Base-by-base conservation (phyloP, 2,888 invertebrate species). In the Celastrina argiolus region DNA sequence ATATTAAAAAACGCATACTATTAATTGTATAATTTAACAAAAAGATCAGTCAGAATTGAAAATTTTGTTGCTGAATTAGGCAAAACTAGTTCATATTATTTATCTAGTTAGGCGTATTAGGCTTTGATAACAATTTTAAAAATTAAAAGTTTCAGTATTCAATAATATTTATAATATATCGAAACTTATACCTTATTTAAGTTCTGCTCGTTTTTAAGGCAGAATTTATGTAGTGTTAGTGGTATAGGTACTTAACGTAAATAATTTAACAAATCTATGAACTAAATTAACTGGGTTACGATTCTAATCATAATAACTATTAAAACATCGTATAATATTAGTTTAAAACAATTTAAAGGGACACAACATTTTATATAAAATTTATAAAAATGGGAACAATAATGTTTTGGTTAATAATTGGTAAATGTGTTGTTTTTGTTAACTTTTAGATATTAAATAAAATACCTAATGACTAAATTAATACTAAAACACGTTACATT, bases 381-480 rank as follows among this genome's bases (percentile, higher is more conserved):
- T 90, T 88, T 88, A 81, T 87, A 87, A 88, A 80, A 80, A 81
- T 80, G 80, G 84, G 84, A 89, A 89, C 88, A 89, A 88, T 87
- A 59, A 39, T 71, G 76, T 82, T 89, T 90, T 90, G 89, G 90
- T 88, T 87, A 88, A 82, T 85, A 82, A 71, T 77, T 77, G 78
- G 78, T 76, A 75, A 74, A 72, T 66, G 70, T 69, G 70, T 69
- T 68, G 65, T 39, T 31, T 66, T 64, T 65, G 63, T 18, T 65
- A 77, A 80, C 75, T 71, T 73, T 71, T 73, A n/a, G n/a, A n/a
- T n/a, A 72, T 77, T 76, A 75, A 76, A 75, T 74, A 73, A 74
- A 72, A 75, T 75, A 76, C 79, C 71, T 72, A 75, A 74, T 77
- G 75, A 77, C 77, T 78, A 81, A 76, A 75, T 74, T 42, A 74